Evolutionary conservation across 2,113 vertebrate species (phyloP).

Genomic region (Prinia subflava): DNA sequence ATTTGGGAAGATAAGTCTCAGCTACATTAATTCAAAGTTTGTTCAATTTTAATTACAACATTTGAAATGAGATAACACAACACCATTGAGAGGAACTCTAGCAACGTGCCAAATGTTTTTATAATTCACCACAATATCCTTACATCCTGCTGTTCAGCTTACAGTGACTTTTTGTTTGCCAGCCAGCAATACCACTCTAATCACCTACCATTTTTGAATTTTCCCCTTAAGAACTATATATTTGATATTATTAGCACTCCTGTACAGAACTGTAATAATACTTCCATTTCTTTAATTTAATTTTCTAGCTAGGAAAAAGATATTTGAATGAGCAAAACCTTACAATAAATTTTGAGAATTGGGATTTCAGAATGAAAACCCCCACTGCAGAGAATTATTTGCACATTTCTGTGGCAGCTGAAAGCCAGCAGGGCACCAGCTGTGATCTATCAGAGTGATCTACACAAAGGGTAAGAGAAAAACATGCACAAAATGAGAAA

Average conservation of each 20-base stretch:
- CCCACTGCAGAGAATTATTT: background rate
- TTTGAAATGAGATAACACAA: conserved; percentile 42
- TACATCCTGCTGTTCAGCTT: conserved; percentile 39
- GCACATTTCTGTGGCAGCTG: background rate
- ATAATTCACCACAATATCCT: conserved; percentile 46
- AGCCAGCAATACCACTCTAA: conserved; percentile 28
- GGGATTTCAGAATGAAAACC: background rate
- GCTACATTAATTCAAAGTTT: conserved; percentile 2
- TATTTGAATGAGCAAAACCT: background rate
- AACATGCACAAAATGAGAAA: background rate
- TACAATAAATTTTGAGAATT: background rate
- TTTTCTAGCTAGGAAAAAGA: conserved; percentile 23
- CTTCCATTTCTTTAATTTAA: conserved; percentile 46
- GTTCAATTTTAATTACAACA: conserved; percentile 45
- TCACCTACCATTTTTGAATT: conserved; percentile 44
- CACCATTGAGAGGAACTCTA: conserved; percentile 15
- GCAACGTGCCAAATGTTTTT: conserved; percentile 26
- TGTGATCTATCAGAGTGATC: background rate
- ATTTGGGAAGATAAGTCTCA: background rate
- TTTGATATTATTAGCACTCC: conserved; percentile 43
- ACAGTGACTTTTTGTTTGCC: conserved; percentile 29
- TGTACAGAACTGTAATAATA: conserved; percentile 2
- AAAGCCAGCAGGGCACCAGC: background rate
- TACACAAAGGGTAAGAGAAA: background rate
- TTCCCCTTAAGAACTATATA: conserved; percentile 20